Percentiles rank a stretch among this genome's conserved stretches.
phyloP scores from a whole-genome alignment of 2,888 invertebrate species.

The Acronicta aceris region DNA sequence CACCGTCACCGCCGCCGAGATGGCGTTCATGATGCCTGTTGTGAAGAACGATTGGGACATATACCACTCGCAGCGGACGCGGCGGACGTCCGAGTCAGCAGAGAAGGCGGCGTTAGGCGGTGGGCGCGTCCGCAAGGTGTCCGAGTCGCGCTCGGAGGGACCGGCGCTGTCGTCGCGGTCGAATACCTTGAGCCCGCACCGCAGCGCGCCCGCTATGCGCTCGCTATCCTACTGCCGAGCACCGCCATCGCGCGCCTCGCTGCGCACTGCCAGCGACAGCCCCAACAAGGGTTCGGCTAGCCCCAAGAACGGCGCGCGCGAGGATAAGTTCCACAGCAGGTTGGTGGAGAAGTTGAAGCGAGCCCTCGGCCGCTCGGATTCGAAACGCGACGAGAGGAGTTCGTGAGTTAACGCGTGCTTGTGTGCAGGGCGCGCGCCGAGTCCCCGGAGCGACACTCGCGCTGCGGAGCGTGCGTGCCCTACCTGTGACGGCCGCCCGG shows the following conservation, averaged over 20 bases:
- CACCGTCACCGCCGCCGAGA: conserved; percentile 86
- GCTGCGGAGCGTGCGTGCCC: conserved; percentile 85
- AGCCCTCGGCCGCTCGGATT: conserved; percentile 90
- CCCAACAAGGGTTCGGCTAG: conserved; percentile 92
- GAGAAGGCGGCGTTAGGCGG: conserved; percentile 72
- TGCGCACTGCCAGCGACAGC: conserved; percentile 90
- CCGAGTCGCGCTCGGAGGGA: conserved; percentile 93
- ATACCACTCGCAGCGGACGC: conserved; percentile 94
- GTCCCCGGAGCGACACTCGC: conserved; percentile 81
- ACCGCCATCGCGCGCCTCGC: conserved; percentile 90
- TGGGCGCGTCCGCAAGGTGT: conserved; percentile 91
- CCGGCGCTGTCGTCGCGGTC: conserved; percentile 91
- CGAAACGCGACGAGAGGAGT: conserved; percentile 83
- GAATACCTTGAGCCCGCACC: conserved; percentile 89
- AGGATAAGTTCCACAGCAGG: conserved; percentile 94
- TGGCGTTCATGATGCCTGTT: conserved; percentile 99
- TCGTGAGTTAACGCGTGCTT: conserved; percentile 89
- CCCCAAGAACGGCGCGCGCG: conserved; percentile 88
- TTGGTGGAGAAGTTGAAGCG: conserved; percentile 94
- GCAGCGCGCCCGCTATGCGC: conserved; percentile 91
- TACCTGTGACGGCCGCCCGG: conserved; percentile 77
- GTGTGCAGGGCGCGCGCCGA: conserved; percentile 86
- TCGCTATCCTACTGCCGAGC: conserved; percentile 87
- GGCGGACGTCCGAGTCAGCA: conserved; percentile 93
- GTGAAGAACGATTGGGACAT: conserved; percentile 98